Percentiles rank a stretch among this genome's conserved stretches.
Conservation (phyloP, 2,797 vertebrate genomes). For the Chaenodraco wilsoni region DNA sequence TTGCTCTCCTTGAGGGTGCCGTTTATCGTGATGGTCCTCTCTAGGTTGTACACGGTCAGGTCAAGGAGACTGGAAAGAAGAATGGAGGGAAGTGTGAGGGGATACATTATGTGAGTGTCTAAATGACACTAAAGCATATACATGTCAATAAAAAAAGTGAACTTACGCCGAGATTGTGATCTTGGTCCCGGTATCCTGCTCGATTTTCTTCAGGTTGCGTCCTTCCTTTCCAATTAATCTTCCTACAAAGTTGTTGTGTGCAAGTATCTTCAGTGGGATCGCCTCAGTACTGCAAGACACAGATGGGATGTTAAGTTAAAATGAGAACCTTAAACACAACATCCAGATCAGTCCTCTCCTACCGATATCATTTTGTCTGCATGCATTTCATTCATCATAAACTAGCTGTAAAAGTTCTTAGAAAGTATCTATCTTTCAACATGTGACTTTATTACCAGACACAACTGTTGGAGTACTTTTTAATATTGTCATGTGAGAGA, state of each 20-base stretch:
- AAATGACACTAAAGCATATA: neutral
- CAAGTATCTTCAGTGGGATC: slow-evolving; percentile 97
- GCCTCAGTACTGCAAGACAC: slow-evolving; percentile 91
- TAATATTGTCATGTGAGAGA: neutral
- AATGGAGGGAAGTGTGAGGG: neutral
- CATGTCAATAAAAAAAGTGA: neutral
- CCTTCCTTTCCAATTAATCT: slow-evolving; percentile 98
- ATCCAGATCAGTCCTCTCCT: neutral
- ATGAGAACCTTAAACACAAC: neutral
- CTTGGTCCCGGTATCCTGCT: slow-evolving; percentile 97
- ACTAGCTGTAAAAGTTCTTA: neutral
- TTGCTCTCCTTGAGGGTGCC: slow-evolving; percentile 91
- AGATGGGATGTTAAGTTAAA: neutral
- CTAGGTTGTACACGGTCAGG: slow-evolving; percentile 95
- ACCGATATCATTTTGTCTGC: neutral
- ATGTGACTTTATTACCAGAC: neutral
- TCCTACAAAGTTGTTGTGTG: slow-evolving; percentile 98
- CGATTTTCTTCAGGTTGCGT: slow-evolving; percentile 98
- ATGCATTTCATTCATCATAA: neutral
- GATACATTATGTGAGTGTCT: neutral
- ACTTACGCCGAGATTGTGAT: slow-evolving; percentile 99
- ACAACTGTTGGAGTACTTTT: neutral
- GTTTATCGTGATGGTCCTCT: slow-evolving; percentile 96
- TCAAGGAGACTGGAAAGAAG: slow-evolving; percentile 89
- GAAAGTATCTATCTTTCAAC: neutral